Conservation (phyloP, 2,113 vertebrate species). For the Gymnarchus niloticus region DNA sequence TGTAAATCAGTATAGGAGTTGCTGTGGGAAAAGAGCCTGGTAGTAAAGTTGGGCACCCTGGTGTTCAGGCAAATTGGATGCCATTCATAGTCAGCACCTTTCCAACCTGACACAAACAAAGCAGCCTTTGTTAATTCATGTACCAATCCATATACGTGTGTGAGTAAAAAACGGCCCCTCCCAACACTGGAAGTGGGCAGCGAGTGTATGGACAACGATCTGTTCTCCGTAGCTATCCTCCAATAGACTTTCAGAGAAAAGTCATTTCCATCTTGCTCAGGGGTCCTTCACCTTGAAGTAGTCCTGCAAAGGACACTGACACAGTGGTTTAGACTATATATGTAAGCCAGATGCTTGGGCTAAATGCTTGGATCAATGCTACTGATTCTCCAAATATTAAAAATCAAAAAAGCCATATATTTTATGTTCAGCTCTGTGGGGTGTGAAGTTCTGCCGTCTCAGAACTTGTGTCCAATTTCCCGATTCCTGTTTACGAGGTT, state of each 20-base stretch:
- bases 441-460: background rate
- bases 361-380: background rate
- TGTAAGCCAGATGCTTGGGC: background rate
- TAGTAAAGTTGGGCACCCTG: constrained; percentile 16
- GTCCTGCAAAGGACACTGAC: background rate
- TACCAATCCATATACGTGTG: background rate
- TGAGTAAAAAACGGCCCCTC: background rate
- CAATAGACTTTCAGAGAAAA: too few species aligned
- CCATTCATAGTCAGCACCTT: constrained; percentile 15
- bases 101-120: background rate
- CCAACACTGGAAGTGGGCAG: background rate
- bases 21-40: constrained; percentile 4
- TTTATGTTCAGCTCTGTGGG: background rate
- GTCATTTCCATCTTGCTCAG: too few species aligned
- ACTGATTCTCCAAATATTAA: background rate
- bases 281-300: background rate
- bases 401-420: background rate
- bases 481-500: background rate
- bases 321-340: too few species aligned
- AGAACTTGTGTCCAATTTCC: background rate
- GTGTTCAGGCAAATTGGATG: constrained; percentile 18
- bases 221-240: background rate
- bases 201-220: background rate
- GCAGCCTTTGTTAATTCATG: background rate
- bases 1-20: constrained; percentile 20